Conservation (phyloP, 2,888 invertebrate species). For the Stenurella melanura region DNA sequence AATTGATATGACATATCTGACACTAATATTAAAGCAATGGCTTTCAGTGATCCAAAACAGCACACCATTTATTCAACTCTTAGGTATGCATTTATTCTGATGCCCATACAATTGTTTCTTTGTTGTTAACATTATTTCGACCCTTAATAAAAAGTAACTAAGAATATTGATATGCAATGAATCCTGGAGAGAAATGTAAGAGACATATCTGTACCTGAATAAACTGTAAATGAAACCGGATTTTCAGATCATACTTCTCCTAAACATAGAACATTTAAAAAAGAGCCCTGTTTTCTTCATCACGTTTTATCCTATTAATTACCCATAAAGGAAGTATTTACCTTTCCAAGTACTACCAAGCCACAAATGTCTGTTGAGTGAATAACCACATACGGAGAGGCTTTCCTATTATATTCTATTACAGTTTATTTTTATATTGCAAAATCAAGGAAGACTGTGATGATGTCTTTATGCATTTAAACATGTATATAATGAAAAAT, state of each 20-base stretch:
- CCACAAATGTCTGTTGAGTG: neutral
- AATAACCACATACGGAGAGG: neutral
- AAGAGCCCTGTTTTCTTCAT: neutral
- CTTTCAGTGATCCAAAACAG: neutral
- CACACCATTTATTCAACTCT: neutral
- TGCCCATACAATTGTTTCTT: neutral
- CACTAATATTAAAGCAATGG: neutral
- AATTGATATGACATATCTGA: neutral
- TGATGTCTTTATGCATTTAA: neutral
- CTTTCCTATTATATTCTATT: neutral
- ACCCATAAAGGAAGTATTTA: neutral
- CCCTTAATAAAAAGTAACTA: neutral
- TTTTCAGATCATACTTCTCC: constrained; percentile 7
- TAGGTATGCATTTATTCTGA: neutral
- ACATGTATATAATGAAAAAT: too few relatives aligned
- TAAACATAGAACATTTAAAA: constrained; percentile 1
- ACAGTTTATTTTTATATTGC: neutral
- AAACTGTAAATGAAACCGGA: constrained; percentile 7
- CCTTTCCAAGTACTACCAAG: neutral
- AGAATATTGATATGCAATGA: neutral
- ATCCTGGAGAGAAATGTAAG: neutral
- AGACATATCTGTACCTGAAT: neutral
- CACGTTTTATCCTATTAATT: neutral
- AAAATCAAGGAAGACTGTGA: neutral
- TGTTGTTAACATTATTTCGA: neutral